Base-by-base conservation (phyloP, 2,888 invertebrate genomes). In the Venusia cambrica region DNA sequence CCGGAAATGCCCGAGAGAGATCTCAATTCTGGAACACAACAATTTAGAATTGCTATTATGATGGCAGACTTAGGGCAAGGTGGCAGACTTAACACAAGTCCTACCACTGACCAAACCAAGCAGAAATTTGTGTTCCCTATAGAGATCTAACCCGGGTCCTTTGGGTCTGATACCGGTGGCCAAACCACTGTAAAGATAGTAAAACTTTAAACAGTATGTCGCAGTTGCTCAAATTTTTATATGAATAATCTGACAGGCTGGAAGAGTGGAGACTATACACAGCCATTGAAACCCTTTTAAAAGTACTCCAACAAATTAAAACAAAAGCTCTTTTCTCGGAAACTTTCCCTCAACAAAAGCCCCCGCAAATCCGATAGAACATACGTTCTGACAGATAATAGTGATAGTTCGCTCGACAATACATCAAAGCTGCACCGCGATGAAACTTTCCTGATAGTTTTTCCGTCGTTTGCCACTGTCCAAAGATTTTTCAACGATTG, bases 391-490 rank as follows among this genome's bases (percentile, higher is more conserved):
- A 30, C 39, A 34, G 25, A 30, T 22, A 21, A 29, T 22, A 26
- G 20, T 31, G 14, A 35, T 34, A 39, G 39, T 39, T 35, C 26
- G 18, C 33, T n/a, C 15, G 25, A 8, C 30, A 25, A 39, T 39
- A 39, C 34, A 39, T 39, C 39, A 39, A 35, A 34, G 21, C 28
- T 25, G 16, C 31, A 15, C 10, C 21, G 7, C 4, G 22, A n/a
- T n/a, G 6, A 33, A 39, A 39, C 8, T 35, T 39, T 18, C 14
- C 7, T 9, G 17, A 19, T 34, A 35, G 34, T 39, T 39, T 39
- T 31, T 39, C 34, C 30, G 29, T 34, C 39, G 34, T 34, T 39
- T 35, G 29, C 7, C 30, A 30, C 26, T 27, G 22, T 39, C 16
- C 17, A 21, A 39, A 34, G 39, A 39, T 34, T 39, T 26, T 15